Base-by-base conservation (phyloP, 2,113 vertebrate species). In the Galemys pyrenaicus region DNA sequence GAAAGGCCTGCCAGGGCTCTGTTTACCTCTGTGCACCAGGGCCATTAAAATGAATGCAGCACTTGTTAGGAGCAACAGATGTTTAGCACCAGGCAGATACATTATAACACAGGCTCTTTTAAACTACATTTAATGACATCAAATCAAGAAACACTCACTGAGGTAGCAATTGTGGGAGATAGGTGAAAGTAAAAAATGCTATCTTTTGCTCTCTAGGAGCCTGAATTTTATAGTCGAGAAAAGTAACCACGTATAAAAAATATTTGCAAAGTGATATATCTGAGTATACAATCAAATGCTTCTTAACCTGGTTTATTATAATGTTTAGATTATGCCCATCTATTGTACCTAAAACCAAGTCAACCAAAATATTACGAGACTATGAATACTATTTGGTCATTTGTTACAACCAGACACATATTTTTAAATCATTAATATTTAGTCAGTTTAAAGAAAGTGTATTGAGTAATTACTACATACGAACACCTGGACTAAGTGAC, bases 31-130 rank as follows among this genome's bases (percentile, higher is more conserved):
- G 92, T 93, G 94, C 89, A 82, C 93, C 65, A 54, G 96, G 28
- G 89, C 95, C 70, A 56, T 92, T 74, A 89, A 88, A 64, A 93
- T 96, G 94, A 97, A 97, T 95, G 77, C 81, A 39, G 85, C 89
- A 93, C 84, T 97, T 96, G 95, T 96, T 87, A 86, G 93, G 37
- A 85, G 86, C 62, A 95, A 88, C 96, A 97, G 96, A 96, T 96
- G 95, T 91, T 97, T 89, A 95, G 73, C 87, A 97, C 77, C 46
- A 91, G 65, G 80, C 82, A 95, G 92, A 94, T 89, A 54, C 9
- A 46, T 64, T 82, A 68, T 83, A 97, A 96, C 93, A 97, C 87
- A 93, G 81, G 46, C 51, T 80, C 90, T 88, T 95, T 96, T 83
- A 95, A 95, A 80, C 68, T 87, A 51, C 46, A 51, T 80, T 84